Percentiles rank a stretch among this genome's conserved stretches.
These are phyloP conservation scores for Cheilosia scutellata DNA, from an alignment of 2,888 invertebrate species.

Conservation along the genomic window DNA sequence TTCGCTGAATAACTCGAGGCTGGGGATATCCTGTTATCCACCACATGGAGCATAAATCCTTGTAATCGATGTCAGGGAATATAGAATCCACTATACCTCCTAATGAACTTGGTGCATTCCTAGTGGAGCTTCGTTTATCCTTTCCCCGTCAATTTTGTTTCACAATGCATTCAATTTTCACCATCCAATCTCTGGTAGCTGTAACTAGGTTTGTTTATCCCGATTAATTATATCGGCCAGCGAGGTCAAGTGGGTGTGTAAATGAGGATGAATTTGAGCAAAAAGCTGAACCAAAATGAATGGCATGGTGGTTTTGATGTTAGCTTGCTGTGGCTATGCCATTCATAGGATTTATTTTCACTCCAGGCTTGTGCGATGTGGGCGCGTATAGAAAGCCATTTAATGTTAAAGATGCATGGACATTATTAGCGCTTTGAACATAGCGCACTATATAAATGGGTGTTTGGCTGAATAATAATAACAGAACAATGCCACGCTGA, in stretches of 20 bases:
- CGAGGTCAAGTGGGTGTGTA: constrained; percentile 1
- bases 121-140: no score
- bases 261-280: background rate
- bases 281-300: constrained; percentile 12
- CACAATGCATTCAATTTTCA: no score
- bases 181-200: background rate
- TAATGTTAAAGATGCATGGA: background rate
- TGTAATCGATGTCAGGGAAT: constrained; percentile 17
- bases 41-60: constrained; percentile 12
- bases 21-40: constrained; percentile 4
- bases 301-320: background rate
- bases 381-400: constrained; percentile 1
- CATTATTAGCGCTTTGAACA: background rate
- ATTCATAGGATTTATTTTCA: constrained; percentile 59
- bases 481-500: background rate
- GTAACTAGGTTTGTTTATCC: constrained; percentile 40
- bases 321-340: background rate
- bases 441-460: constrained; percentile 24
- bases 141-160: no score
- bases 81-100: no score
- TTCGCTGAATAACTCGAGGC: background rate
- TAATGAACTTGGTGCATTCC: no score
- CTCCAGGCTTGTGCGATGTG: constrained; percentile 2
- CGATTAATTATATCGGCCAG: constrained; percentile 53
- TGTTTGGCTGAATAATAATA: background rate